Base-by-base conservation (phyloP, 2,113 vertebrate species). In the Greenwoodochromis staneri region DNA sequence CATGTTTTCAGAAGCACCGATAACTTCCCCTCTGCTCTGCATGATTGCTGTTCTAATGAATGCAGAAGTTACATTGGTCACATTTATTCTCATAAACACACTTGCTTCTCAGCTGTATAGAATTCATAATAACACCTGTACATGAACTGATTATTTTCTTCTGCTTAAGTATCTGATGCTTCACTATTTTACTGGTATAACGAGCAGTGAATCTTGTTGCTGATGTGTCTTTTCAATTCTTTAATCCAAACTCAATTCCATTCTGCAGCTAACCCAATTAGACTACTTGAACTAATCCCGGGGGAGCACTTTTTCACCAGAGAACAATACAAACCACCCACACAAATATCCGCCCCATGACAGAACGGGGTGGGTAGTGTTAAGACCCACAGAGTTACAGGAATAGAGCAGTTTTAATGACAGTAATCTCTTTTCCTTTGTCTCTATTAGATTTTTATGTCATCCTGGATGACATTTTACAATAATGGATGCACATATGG, bases 361-460 rank as follows among this genome's bases (percentile, higher is more conserved):
- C 92, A 94, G 91, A 91, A 85, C 13, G 36, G 85, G 82, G 88
- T 91, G 87, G 92, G 87, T 42, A 82, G 85, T 85, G 84, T 87
- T 82, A 91, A 86, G 83, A 88, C 87, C 84, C 89, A 80, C 19
- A 53, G 54, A 92, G 89, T 87, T 85, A 63, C 90, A 93, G 90
- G 80, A 93, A 66, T 59, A 51, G 16, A 78, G 71, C 24, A 85
- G 80, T 85, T 91, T 89, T 93, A 90, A 94, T 95, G 90, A 93
- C 34, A n/a, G 84, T 90, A 90, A 93, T 92, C 90, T 86, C 53
- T 69, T 88, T 91, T 78, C 82, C 87, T 86, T 92, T 93, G 89
- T 94, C 84, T 93, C 94, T 82, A 93, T 95, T 93, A 73, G 81
- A 94, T 90, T 91, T 82, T 94, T 94, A 93, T 91, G 88, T 69